Evolutionary conservation across 2,888 invertebrate species (phyloP), one percentile per base, ranked within the genome.

Genomic region (Melanargia galathea): DNA sequence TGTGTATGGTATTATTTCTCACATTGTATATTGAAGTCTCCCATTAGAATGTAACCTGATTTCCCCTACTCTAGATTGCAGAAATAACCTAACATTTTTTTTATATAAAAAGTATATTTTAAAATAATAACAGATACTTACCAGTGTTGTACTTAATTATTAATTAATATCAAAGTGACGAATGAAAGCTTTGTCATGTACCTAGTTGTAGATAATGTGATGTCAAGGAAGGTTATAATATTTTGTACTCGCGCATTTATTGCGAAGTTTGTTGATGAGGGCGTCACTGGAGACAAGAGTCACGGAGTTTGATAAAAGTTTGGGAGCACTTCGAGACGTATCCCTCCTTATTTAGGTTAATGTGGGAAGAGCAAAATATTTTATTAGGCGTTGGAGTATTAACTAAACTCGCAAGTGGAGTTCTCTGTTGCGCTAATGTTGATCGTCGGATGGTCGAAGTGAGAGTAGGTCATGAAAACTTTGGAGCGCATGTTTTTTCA

Each of bases 261-360:
- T 70, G 69, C 65, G 26, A 73, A 75, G 69, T 74, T 74, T 70
- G 64, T 67, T 70, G 74, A 72, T 66, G 69, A 71, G 63, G 66
- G 56, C 61, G 70, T 69, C 71, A 67, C 63, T 54, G 43, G 65
- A 69, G 69, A 67, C 67, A 52, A 51, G 59, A 56, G 49, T 30
- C 60, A 40, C 38, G 60, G 63, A 68, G 69, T 73, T 71, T 58
- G 68, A 68, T 70, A 70, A 69, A 72, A 73, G 66, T 73, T 73
- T 64, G 49, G 49, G 55, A 70, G 68, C 60, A 69, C 66, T 73
- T 66, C 66, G 66, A 70, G 61, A 66, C 62, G 65, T 62, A 67
- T 66, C 55, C 63, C 56, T 48, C 46, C 56, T 62, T 68, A 63
- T 70, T 65, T 60, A 62, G 64, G 64, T 64, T 64, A 70, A 66